Percentiles rank a stretch among this genome's conserved stretches.
These are phyloP conservation scores for Mallotus villosus DNA, from an alignment of 2,797 vertebrate genomes.

Conservation along the genomic window DNA sequence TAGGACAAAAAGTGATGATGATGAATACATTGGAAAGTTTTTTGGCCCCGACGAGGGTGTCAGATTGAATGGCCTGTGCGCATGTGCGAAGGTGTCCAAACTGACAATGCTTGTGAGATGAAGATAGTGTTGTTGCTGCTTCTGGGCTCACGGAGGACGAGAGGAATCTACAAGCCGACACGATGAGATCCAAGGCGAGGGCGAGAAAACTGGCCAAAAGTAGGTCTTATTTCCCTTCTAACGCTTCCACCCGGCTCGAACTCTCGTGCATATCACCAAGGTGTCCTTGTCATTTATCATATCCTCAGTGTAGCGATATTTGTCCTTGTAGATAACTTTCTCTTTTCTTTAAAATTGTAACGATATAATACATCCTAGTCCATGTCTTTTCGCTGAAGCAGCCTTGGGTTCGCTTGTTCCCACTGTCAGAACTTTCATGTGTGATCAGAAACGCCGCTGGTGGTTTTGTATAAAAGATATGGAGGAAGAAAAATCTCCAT, in stretches of 20 bases:
- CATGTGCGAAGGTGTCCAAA: conserved; percentile 99
- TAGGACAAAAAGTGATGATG: conserved; percentile 89
- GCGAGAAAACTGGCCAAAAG: conserved; percentile 99
- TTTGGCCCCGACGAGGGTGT: conserved; percentile 98
- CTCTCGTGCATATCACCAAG: conserved; percentile 63
- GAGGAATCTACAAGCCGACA: conserved; percentile 94
- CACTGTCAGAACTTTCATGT: conserved; percentile 70
- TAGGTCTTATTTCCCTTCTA: conserved; percentile 82
- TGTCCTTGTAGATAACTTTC: conserved; percentile 64
- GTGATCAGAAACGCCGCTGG: conserved; percentile 69
- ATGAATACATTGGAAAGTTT: conserved; percentile 99
- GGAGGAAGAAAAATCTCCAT: conserved; percentile 37
- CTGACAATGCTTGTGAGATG: conserved; percentile 99
- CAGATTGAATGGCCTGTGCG: conserved; percentile 99
- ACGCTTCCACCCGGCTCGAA: conserved; percentile 65
- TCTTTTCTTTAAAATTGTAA: conserved; percentile 16
- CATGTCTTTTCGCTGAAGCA: conserved; percentile 53
- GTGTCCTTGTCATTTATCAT: conserved; percentile 77
- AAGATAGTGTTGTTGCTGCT: conserved; percentile 98
- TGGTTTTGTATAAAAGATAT: conserved; percentile 54
- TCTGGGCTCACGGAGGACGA: conserved; percentile 97
- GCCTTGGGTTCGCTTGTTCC: conserved; percentile 58
- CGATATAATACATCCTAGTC: conserved; percentile 48
- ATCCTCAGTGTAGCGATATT: conserved; percentile 69
- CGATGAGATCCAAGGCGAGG: conserved; percentile 99